Percentiles rank a stretch among this genome's conserved stretches.
Conservation (phyloP, 2,113 vertebrate species). For the Arenaria interpres region DNA sequence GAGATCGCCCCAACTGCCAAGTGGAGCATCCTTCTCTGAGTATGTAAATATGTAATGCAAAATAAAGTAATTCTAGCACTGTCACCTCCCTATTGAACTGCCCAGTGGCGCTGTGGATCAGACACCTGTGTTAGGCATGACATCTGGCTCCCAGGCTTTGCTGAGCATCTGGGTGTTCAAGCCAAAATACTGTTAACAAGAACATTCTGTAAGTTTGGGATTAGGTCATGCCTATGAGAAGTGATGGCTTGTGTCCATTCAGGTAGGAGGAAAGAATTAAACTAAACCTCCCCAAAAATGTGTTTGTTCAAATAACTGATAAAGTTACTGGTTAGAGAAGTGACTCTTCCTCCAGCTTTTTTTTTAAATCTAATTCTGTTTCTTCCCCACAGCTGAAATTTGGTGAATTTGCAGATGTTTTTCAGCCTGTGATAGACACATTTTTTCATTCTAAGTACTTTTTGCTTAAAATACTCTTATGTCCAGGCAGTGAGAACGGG, state of each 20-base stretch:
- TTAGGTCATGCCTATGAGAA: neutral
- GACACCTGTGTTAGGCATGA: neutral
- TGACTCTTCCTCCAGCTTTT: neutral
- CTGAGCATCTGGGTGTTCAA: neutral
- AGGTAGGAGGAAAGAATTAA: neutral
- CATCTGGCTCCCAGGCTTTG: neutral
- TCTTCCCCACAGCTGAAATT: neutral
- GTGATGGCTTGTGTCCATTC: neutral
- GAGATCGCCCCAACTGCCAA: neutral
- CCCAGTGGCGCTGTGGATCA: neutral
- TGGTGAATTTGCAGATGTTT: neutral
- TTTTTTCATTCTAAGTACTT: neutral
- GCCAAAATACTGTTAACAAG: neutral
- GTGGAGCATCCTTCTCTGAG: neutral
- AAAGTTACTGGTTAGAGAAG: neutral
- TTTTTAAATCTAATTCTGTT: neutral
- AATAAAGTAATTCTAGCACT: neutral
- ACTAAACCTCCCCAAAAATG: neutral
- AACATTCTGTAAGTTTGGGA: neutral
- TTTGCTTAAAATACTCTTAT: neutral
- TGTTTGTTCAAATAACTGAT: neutral
- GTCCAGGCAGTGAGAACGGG: neutral
- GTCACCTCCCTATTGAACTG: neutral
- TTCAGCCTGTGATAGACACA: neutral
- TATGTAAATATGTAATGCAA: neutral